phyloP scores from a whole-genome alignment of 2,888 invertebrate genomes.

The Escarpia spicata region DNA sequence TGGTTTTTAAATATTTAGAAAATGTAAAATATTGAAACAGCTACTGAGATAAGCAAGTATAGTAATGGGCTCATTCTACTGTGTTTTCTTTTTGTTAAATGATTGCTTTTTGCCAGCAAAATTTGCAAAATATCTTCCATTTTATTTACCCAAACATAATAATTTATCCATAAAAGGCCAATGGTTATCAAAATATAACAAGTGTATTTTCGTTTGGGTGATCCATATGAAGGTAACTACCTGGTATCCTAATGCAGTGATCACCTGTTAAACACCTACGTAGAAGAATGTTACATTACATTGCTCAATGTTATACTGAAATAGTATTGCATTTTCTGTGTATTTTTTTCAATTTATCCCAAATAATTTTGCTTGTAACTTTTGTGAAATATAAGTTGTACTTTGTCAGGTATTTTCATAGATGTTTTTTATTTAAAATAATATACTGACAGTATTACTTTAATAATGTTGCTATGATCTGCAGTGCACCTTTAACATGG shows the following conservation, averaged over 20 bases:
- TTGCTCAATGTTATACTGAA: not conserved
- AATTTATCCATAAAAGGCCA: too few species aligned
- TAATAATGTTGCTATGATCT: not conserved
- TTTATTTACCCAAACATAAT: too few species aligned
- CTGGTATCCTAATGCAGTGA: not conserved
- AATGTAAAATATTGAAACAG: not conserved
- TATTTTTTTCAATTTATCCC: not conserved
- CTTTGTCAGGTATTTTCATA: not conserved
- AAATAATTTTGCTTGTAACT: not conserved
- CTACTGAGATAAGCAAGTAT: not conserved
- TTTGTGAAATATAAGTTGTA: not conserved
- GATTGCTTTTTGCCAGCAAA: too few species aligned
- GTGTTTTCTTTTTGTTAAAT: too few species aligned
- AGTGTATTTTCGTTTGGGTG: not conserved
- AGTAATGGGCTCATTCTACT: too few species aligned
- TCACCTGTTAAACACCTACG: not conserved
- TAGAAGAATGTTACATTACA: not conserved
- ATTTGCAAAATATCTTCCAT: too few species aligned
- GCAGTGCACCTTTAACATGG: not conserved
- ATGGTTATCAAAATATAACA: not conserved
- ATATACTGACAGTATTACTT: constrained; percentile 8
- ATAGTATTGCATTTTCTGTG: not conserved
- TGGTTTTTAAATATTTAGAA: not conserved
- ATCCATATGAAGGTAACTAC: not conserved
- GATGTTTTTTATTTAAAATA: not conserved